Evolutionary conservation across 2,113 vertebrate genomes (phyloP), one percentile per base, ranked within the genome.

Genomic region (Pelecanoides urinatrix): DNA sequence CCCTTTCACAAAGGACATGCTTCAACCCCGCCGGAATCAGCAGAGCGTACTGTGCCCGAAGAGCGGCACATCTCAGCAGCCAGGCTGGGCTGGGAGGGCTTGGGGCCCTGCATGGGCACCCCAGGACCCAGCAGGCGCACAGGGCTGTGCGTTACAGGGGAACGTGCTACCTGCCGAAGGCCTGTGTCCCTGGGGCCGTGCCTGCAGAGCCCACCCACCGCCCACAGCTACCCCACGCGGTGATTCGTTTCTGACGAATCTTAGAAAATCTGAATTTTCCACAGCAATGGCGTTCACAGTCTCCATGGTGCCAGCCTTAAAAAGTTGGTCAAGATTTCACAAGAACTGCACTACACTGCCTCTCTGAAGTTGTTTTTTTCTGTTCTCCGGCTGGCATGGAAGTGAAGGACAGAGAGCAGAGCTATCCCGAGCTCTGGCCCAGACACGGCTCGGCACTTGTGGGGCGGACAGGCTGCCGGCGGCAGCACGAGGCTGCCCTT

Each of bases 401-500:
- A 50, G 27, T 34, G 16, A 62, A 88, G 26, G 38, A 30, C 1
- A 2, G 30, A 34, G 38, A 58, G 14, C 38, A 63, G 58, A 55
- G 56, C 38, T 53, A 4, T 16, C 42, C 50, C 0, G 0, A 79
- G 38, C 52, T 75, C 45, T 78, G 66, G 3, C 50, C 30, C 9
- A 0, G 1, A 3, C 0, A 0, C 14, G 50, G 1, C 70, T 32
- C 2, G 2, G 50, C 4, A 10, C 38, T 63, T 3, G 12, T 32
- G 32, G 32, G 47, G 25, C 4, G 4, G 38, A 13, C 0, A 0
- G 21, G 53, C 77, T 53, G 72, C 68, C 3, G 2, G 36, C 27
- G 4, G 23, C 32, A 30, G 87, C 65, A 71, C 36, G 15, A 53
- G 76, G 56, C 68, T 73, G n/a, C 63, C 62, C 30, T 30, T 2